These are phyloP conservation scores for Hormaphis cornu DNA, from an alignment of 1,140 invertebrate genomes.

Conservation along the genomic window DNA sequence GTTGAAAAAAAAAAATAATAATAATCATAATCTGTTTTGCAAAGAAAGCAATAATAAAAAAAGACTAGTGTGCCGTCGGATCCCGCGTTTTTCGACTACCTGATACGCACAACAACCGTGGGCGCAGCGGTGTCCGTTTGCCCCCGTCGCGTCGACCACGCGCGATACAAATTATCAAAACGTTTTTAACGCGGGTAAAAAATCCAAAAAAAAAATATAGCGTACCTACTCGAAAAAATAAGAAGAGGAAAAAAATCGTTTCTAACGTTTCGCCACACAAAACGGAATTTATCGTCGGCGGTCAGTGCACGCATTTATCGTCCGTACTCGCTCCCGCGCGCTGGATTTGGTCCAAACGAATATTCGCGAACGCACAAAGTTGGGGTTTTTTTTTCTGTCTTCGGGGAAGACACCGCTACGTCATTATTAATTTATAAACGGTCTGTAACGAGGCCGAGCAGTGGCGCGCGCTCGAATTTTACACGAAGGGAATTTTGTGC, in stretches of 20 bases:
- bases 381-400: too few relatives aligned
- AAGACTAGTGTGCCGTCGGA: too few relatives aligned
- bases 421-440: too few relatives aligned
- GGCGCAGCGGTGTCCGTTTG: neutral
- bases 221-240: too few relatives aligned
- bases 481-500: too few relatives aligned
- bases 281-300: slow-evolving; percentile 23
- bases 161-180: neutral
- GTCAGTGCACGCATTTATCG: neutral
- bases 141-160: neutral
- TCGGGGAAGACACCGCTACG: too few relatives aligned
- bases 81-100: neutral
- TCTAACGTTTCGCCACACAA: slow-evolving; percentile 13
- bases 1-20: neutral
- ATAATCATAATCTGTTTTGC: too few relatives aligned
- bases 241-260: too few relatives aligned
- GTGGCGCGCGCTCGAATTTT: too few relatives aligned
- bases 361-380: too few relatives aligned
- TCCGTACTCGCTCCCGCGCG: neutral
- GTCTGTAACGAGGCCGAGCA: too few relatives aligned
- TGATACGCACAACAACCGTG: neutral
- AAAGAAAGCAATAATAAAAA: neutral
- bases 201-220: neutral
- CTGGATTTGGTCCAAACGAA: too few relatives aligned
- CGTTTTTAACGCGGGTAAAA: slow-evolving; percentile 11